A percentile compares a stretch with the other conserved stretches of the same genome.
Evolutionary conservation across 2,888 invertebrate species (phyloP).

Genomic region (Aleiodes testaceus): DNA sequence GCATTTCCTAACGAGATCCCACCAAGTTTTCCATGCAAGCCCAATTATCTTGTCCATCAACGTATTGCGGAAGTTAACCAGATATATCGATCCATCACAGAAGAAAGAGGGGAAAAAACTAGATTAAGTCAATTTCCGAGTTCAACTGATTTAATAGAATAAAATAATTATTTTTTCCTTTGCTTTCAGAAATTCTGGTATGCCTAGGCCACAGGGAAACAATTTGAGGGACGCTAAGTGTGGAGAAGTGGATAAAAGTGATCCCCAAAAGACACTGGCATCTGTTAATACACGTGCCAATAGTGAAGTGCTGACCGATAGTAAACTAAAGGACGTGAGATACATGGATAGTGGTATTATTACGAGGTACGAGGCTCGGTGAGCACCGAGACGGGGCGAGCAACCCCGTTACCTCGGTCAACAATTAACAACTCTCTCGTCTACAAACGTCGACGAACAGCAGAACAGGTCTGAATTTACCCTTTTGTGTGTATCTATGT

Average conservation of each 20-base stretch:
- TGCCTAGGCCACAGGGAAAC: slow-evolving; percentile 62
- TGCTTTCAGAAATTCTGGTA: slow-evolving; percentile 62
- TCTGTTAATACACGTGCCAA: slow-evolving; percentile 24
- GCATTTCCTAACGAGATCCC: slow-evolving; percentile 23
- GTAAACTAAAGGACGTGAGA: slow-evolving; percentile 40
- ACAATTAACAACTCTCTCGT: slow-evolving; percentile 67
- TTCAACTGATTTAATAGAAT: neutral
- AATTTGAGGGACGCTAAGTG: slow-evolving; percentile 52
- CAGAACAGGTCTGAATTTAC: slow-evolving; percentile 68
- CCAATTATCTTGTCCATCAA: slow-evolving; percentile 46
- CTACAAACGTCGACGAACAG: slow-evolving; percentile 70
- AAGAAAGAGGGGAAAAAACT: neutral
- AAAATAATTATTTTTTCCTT: slow-evolving; percentile 33
- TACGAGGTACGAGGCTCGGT: slow-evolving; percentile 67
- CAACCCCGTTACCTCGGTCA: slow-evolving; percentile 67
- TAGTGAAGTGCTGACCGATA: slow-evolving; percentile 31
- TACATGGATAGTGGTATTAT: slow-evolving; percentile 56
- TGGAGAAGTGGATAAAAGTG: slow-evolving; percentile 42
- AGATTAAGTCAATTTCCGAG: neutral
- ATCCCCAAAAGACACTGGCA: slow-evolving; percentile 26
- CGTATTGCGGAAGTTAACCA: slow-evolving; percentile 42
- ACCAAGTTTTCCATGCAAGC: slow-evolving; percentile 38
- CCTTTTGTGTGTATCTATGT: no score
- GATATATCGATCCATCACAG: slow-evolving; percentile 29
- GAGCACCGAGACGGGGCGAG: slow-evolving; percentile 71